Evolutionary conservation across 2,888 invertebrate genomes (phyloP), one percentile per base, ranked within the genome.

Genomic region (Oxytorus armatus): DNA sequence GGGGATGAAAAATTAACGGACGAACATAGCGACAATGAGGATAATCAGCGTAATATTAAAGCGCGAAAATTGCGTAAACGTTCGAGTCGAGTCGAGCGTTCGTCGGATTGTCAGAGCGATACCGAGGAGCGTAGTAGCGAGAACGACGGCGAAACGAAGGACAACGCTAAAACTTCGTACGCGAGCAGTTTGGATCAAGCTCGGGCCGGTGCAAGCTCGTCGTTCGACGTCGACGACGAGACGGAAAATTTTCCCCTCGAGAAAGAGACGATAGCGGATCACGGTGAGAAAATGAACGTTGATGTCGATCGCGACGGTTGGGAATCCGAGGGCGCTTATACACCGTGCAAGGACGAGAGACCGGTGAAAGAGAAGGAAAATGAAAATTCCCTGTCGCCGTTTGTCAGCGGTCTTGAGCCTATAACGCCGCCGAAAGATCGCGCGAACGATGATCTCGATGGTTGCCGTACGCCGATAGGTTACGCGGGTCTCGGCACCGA

Each of bases 401-500:
- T 87, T 7, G 90, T 90, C 39, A 90, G 89, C 59, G 92, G 88
- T 0, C 84, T 92, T 5, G 92, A 92, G 65, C 91, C 91, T 0
- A 90, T 92, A 29, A 91, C 92, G 0, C 92, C 92, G 0, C 88
- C 89, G 0, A 90, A 89, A 51, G 90, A 91, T 47, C 87, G 83
- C 23, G 51, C 82, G 1, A 85, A 85, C 69, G 91, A 92, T 25
- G 90, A 90, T 73, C 79, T 91, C 21, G 90, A 90, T 61, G 82
- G 93, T 89, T 87, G 93, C 92, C 85, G 92, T 36, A 92, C 92
- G 0, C 91, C 91, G 0, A 86, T 86, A 0, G 92, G 90, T 3
- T 90, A 92, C 57, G 92, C 92, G 1, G 92, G 91, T 1, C 85
- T 92, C 0, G 92, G 92, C 8, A 92, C 92, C 0, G 92, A 92